These are phyloP conservation scores for Psittacara wagleri DNA, from an alignment of 2,113 vertebrate genomes.

Conservation along the genomic window DNA sequence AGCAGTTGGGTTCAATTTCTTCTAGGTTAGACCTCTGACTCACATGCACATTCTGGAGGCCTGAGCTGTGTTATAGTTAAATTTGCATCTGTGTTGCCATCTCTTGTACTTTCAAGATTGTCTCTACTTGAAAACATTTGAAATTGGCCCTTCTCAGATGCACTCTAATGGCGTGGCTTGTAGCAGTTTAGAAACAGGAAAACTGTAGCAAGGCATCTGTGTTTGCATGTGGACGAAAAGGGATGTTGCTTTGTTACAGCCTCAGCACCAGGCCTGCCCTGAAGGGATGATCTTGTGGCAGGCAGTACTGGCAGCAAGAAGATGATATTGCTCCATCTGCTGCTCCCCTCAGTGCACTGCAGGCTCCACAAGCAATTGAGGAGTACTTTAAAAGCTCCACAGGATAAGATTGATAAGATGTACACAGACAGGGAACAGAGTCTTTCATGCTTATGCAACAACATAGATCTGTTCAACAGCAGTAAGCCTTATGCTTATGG, in stretches of 20 bases:
- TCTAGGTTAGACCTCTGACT: neutral
- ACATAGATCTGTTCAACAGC: neutral
- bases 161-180: neutral
- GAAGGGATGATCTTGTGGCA: neutral
- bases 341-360: neutral
- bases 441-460: neutral
- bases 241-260: neutral
- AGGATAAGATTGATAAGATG: neutral
- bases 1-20: neutral
- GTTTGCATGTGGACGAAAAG: neutral
- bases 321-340: constrained; percentile 26
- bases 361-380: fast-evolving
- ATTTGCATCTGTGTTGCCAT: neutral
- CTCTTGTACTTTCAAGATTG: neutral
- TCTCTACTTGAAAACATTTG: neutral
- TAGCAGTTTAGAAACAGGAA: neutral
- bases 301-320: neutral
- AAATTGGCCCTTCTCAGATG: neutral
- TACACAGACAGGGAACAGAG: neutral
- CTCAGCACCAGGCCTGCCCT: neutral
- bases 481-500: neutral
- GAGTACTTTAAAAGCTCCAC: neutral
- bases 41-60: neutral
- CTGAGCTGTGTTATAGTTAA: neutral
- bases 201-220: neutral